A percentile compares a stretch with the other conserved stretches of the same genome.
These are phyloP conservation scores for Aythya baeri DNA, from an alignment of 2,113 vertebrate genomes.

Conservation along the genomic window DNA sequence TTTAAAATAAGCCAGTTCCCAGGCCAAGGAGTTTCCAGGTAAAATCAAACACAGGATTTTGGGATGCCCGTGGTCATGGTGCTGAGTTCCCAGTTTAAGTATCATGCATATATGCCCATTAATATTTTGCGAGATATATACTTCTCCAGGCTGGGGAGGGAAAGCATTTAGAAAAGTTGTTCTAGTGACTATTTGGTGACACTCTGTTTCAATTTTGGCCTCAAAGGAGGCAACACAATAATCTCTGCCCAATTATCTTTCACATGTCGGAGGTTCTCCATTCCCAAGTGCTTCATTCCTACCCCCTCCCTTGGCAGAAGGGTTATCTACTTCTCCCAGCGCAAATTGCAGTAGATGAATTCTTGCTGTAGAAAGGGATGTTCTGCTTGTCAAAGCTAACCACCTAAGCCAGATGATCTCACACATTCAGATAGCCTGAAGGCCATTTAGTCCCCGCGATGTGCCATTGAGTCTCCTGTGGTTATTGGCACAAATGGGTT, in stretches of 20 bases:
- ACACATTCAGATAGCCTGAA: fast-evolving
- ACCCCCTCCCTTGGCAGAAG: not conserved
- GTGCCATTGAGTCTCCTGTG: fast-evolving
- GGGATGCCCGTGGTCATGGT: not conserved
- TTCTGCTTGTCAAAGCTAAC: not conserved
- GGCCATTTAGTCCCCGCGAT: not conserved
- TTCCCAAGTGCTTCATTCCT: not conserved
- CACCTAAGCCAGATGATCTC: not conserved
- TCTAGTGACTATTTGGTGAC: not conserved
- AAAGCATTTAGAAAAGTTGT: not conserved
- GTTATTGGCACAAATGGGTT: not conserved
- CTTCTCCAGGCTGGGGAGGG: not conserved
- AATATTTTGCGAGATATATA: not conserved
- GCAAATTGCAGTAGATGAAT: not conserved
- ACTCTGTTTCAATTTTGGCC: not conserved
- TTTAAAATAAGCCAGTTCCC: not conserved
- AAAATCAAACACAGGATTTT: not conserved
- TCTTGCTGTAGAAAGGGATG: not conserved
- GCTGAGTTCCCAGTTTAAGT: not conserved
- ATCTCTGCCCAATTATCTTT: not conserved
- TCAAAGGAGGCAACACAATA: not conserved
- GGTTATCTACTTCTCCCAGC: not conserved
- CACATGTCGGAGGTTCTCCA: not conserved
- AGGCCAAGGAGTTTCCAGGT: not conserved
- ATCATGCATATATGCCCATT: fast-evolving